Evolutionary conservation across 1,140 invertebrate genomes (phyloP).

Genomic region (Penaeus indicus): DNA sequence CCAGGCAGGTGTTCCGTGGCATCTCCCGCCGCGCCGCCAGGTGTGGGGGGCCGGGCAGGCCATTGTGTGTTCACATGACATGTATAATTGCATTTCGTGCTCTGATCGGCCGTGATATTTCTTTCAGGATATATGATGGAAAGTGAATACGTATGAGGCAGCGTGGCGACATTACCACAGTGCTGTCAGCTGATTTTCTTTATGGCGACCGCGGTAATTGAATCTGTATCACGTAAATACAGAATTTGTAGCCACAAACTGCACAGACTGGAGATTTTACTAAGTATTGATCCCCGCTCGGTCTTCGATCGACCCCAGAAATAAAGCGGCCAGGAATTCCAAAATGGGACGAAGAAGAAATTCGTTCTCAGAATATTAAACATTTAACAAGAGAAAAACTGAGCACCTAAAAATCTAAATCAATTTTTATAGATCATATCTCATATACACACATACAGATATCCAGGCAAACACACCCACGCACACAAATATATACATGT

Average conservation of each 20-base stretch:
- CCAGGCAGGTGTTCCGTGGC: too few relatives aligned
- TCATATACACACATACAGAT: background rate
- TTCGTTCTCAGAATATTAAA: too few relatives aligned
- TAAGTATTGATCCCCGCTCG: too few relatives aligned
- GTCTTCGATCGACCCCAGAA: too few relatives aligned
- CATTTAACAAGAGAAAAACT: too few relatives aligned
- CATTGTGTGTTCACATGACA: slow-evolving; percentile 26
- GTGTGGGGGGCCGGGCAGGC: background rate
- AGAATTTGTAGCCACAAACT: background rate
- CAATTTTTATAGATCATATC: background rate
- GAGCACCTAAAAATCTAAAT: too few relatives aligned
- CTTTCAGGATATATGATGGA: slow-evolving; percentile 26
- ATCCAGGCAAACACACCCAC: background rate
- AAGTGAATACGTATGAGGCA: slow-evolving; percentile 23
- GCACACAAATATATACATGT: too few relatives aligned
- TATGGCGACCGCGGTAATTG: slow-evolving; percentile 1
- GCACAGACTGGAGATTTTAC: too few relatives aligned
- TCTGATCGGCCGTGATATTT: slow-evolving; percentile 32
- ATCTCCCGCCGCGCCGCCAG: too few relatives aligned
- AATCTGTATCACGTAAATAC: slow-evolving; percentile 26
- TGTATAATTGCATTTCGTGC: slow-evolving; percentile 37
- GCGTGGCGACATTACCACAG: slow-evolving; percentile 27
- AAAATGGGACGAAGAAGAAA: too few relatives aligned
- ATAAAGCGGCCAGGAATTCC: too few relatives aligned
- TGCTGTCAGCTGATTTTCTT: background rate